A percentile compares a stretch with the other conserved stretches of the same genome.
phyloP scores from a whole-genome alignment of 1,140 invertebrate genomes.

The Bombus pascuorum region DNA sequence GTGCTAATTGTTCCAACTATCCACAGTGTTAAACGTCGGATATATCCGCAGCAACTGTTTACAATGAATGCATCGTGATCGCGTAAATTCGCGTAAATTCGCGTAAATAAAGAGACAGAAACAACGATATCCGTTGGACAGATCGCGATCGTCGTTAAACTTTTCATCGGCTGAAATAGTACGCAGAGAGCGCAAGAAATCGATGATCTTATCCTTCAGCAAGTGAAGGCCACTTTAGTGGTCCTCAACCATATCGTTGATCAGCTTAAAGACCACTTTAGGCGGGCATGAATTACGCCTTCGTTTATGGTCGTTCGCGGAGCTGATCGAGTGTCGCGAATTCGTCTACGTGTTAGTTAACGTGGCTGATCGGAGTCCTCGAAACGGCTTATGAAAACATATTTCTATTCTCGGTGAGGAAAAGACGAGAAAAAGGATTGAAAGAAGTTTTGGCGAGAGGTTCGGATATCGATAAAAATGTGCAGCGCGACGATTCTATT shows the following conservation, averaged over 20 bases:
- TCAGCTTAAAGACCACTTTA: slow-evolving; percentile 50
- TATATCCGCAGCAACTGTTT: not conserved
- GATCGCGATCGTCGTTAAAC: not conserved
- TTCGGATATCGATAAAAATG: not conserved
- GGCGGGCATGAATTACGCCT: slow-evolving; percentile 21
- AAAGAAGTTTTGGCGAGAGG: not conserved
- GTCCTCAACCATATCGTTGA: slow-evolving; percentile 32
- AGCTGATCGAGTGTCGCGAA: slow-evolving; percentile 43
- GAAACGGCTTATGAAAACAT: not conserved
- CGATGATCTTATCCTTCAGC: slow-evolving; percentile 27
- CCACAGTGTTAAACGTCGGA: not conserved
- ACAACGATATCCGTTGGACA: not conserved
- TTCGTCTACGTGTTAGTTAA: slow-evolving; percentile 22
- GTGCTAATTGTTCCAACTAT: not conserved
- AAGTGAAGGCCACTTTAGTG: slow-evolving; percentile 26
- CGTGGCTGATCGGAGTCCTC: not conserved
- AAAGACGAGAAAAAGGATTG: not conserved
- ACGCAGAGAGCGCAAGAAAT: slow-evolving; percentile 2
- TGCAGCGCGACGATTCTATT: not conserved
- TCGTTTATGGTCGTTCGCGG: slow-evolving; percentile 24
- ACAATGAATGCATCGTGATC: not conserved
- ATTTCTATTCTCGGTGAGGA: not conserved
- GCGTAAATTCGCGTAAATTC: not conserved
- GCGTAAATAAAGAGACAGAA: not conserved
- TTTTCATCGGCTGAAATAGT: not conserved